These are phyloP conservation scores for Phengaris alcon DNA, from an alignment of 2,888 invertebrate species.

Conservation along the genomic window DNA sequence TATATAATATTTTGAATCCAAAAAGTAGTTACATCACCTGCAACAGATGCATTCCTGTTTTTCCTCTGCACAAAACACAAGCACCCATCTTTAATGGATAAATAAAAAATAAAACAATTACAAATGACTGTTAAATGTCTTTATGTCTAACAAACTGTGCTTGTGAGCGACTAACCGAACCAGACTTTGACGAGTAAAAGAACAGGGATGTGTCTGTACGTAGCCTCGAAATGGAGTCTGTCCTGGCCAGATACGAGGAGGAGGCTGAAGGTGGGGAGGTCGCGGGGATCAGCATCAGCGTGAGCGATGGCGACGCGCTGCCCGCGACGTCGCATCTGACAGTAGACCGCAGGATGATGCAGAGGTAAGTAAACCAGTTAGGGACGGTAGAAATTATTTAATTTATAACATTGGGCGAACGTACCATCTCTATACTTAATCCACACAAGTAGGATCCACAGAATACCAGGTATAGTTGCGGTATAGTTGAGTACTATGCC, in stretches of 20 bases:
- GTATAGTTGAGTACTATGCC: too few species aligned
- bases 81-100: background rate
- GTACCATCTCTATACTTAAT: too few species aligned
- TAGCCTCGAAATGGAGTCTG: conserved; percentile 60
- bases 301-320: conserved; percentile 53
- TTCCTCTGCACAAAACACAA: conserved; percentile 6
- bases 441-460: too few species aligned
- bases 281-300: conserved; percentile 60
- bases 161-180: conserved; percentile 22
- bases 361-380: conserved; percentile 51
- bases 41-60: conserved; percentile 1
- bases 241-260: conserved; percentile 74
- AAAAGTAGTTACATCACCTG: background rate
- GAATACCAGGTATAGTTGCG: too few species aligned
- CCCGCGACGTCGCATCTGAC: conserved; percentile 61
- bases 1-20: background rate
- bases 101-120: background rate
- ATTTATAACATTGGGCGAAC: too few species aligned
- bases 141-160: conserved; percentile 21
- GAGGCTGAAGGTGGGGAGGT: conserved; percentile 54
- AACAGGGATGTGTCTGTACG: conserved; percentile 41
- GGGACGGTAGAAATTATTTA: background rate
- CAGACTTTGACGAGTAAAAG: conserved; percentile 11
- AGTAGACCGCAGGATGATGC: conserved; percentile 64
- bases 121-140: background rate